Evolutionary conservation across 2,113 vertebrate species (phyloP).

Genomic region (Thalassoma bifasciatum): DNA sequence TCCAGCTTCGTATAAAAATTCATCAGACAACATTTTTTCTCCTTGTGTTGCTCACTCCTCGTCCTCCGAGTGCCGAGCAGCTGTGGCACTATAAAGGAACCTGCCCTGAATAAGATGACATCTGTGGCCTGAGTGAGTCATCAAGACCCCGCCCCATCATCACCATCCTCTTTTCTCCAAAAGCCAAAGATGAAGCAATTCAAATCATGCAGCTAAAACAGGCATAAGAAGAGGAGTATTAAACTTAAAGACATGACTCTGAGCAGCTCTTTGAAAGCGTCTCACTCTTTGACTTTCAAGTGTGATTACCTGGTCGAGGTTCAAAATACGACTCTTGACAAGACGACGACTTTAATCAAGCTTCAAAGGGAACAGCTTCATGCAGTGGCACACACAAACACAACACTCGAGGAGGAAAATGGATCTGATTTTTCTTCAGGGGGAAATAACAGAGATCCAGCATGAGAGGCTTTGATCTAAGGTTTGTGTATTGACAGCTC

Average conservation of each 20-base stretch:
- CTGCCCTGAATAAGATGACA: constrained; percentile 59
- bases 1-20: too few relatives aligned
- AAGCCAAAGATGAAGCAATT: constrained; percentile 50
- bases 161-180: neutral
- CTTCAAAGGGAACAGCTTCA: constrained; percentile 43
- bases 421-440: neutral
- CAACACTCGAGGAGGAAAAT: too few relatives aligned
- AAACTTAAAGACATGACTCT: constrained; percentile 42
- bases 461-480: too few relatives aligned
- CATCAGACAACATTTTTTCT: neutral
- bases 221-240: constrained; percentile 36
- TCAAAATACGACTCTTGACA: constrained; percentile 49
- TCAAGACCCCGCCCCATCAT: constrained; percentile 18
- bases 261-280: constrained; percentile 34
- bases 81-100: constrained; percentile 35
- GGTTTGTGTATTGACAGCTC: too few relatives aligned
- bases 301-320: constrained; percentile 51
- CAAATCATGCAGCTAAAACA: constrained; percentile 35
- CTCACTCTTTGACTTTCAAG: constrained; percentile 54
- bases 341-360: constrained; percentile 50
- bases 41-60: neutral
- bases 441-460: too few relatives aligned
- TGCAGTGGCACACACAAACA: neutral
- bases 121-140: constrained; percentile 62
- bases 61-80: constrained; percentile 5